Evolutionary conservation across 2,888 invertebrate genomes (phyloP).

Genomic region (Resseliella maxima): DNA sequence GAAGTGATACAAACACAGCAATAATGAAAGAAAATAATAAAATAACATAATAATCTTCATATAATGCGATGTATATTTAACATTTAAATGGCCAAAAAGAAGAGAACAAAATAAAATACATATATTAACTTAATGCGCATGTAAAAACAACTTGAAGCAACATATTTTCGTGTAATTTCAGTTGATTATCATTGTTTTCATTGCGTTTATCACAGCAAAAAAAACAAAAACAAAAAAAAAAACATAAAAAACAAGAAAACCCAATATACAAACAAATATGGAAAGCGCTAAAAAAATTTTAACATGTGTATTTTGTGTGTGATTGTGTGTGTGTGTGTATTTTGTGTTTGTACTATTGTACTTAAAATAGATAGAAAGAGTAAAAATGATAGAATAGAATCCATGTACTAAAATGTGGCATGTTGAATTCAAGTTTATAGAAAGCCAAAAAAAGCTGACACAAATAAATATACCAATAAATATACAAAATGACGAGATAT

Average conservation of each 20-base stretch:
- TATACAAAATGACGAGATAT: constrained; percentile 28
- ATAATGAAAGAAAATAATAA: not conserved
- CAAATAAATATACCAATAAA: constrained; percentile 49
- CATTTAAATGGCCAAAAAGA: not conserved
- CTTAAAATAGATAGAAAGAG: not conserved
- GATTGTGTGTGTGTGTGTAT: not conserved
- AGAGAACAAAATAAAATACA: not conserved
- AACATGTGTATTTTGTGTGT: not conserved
- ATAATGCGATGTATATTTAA: not conserved
- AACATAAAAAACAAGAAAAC: not conserved
- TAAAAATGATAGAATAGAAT: not conserved
- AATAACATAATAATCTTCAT: no score
- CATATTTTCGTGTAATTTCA: constrained; percentile 10
- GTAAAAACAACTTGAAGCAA: not conserved
- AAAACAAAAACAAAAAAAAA: not conserved
- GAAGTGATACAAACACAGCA: not conserved
- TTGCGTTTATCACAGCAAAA: constrained; percentile 27
- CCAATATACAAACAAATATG: constrained; percentile 32
- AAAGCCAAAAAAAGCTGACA: constrained; percentile 18
- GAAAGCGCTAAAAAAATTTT: not conserved
- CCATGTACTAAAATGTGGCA: not conserved
- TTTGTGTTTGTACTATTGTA: not conserved
- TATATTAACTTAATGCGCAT: not conserved
- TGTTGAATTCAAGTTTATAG: not conserved
- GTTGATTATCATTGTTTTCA: not conserved